Base-by-base conservation (phyloP, 2,797 vertebrate species). In the Chiroxiphia lanceolata region DNA sequence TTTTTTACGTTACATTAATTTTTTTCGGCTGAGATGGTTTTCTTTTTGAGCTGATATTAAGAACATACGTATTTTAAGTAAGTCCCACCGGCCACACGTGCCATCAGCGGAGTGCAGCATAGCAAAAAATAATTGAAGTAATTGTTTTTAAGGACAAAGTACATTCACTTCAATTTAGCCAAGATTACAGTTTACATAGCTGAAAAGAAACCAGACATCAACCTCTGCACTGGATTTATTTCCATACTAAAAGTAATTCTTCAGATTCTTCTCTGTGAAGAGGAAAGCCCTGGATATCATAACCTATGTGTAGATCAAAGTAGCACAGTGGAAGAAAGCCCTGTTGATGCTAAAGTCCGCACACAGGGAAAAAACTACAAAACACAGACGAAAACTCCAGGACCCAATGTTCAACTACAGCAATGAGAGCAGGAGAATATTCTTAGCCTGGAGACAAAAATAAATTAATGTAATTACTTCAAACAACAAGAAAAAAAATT, bases 111-210 rank as follows among this genome's bases (percentile, higher is more conserved):
- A 74, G 71, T 5, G 25, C 48, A 91, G 54, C 33, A 80, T 2
- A 82, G 70, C n/a, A 93, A 69, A 76, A 87, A 92, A 64, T 70
- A 95, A 90, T 89, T 83, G 42, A 85, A 89, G 38, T 74, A 93
- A 94, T 92, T 94, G 78, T 71, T 96, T 86, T 61, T 90, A 87
- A 87, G 53, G 54, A 90, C 40, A 63, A 93, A 85, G n/a, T 79
- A 44, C 15, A 82, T 29, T 53, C 17, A 65, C 34, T 76, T 87
- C 20, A 33, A 10, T 68, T 89, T 75, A 74, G 56, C 72, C 69
- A 85, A 65, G 50, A 70, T 61, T 92, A 78, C 50, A 75, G 33
- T 87, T 78, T 78, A 44, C 80, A 87, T 11, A 61, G 65, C 19
- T 61, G 64, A 82, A 60, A 71, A 90, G 38, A 92, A 90, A 70